Evolutionary conservation across 1,140 invertebrate species (phyloP).

Genomic region (Drosophila setifemur): DNA sequence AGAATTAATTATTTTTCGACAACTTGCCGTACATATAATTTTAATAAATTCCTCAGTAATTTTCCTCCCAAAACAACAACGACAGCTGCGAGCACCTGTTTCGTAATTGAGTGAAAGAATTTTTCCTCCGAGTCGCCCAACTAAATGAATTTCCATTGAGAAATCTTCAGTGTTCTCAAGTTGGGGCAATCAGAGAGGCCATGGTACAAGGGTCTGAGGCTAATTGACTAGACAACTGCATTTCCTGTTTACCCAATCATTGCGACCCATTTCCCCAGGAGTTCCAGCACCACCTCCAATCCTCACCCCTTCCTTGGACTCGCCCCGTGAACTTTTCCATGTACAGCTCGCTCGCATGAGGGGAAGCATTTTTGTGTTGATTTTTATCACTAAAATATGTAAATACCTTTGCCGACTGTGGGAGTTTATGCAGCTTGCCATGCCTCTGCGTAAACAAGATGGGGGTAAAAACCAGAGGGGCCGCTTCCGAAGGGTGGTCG

Average conservation of each 20-base stretch:
- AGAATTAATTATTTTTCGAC: too few species aligned
- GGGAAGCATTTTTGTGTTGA: conserved; percentile 59
- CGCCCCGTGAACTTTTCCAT: conserved; percentile 20
- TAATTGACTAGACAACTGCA: conserved; percentile 41
- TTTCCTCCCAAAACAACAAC: conserved; percentile 2
- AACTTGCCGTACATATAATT: not conserved
- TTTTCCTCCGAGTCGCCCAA: conserved; percentile 6
- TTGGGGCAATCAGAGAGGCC: not conserved
- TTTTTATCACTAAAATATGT: conserved; percentile 81
- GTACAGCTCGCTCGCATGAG: conserved; percentile 35
- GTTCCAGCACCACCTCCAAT: not conserved
- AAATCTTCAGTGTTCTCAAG: not conserved
- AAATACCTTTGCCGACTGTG: conserved; percentile 70
- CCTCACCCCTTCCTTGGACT: not conserved
- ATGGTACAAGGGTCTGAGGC: not conserved
- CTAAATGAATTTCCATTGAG: conserved; percentile 27
- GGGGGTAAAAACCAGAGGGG: conserved; percentile 9
- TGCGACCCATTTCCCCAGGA: conserved; percentile 1
- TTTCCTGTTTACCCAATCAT: conserved; percentile 39
- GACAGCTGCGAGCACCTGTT: conserved; percentile 43
- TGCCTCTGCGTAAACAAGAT: conserved; percentile 64
- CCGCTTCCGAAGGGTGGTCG: not conserved
- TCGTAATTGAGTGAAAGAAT: conserved; percentile 23
- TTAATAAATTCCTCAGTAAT: not conserved
- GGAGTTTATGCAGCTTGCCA: conserved; percentile 73